phyloP scores from a whole-genome alignment of 1,140 invertebrate genomes.

The Cherax quadricarinatus region DNA sequence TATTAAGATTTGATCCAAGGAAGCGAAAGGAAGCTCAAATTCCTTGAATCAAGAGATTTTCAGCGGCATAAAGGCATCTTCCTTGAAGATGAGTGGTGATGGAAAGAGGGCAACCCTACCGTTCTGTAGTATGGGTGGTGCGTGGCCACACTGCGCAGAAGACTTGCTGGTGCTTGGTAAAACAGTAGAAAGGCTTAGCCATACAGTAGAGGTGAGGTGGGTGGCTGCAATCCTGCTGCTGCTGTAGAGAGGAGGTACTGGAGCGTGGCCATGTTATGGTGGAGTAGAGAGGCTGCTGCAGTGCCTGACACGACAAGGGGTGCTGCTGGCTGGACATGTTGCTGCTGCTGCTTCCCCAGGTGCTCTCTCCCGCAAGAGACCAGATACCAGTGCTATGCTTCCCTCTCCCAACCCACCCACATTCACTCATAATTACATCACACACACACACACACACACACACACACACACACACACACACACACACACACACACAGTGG shows the following conservation, averaged over 20 bases:
- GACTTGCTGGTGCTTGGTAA: background rate
- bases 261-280: background rate
- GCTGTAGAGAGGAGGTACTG: background rate
- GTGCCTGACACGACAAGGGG: background rate
- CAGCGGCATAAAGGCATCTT: no score
- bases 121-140: no score
- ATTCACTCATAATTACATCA: background rate
- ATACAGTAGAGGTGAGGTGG: background rate
- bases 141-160: background rate
- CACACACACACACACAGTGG: slow-evolving; percentile 33
- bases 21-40: no score
- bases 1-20: no score
- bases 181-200: background rate
- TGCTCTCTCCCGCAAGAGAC: no score
- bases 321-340: background rate
- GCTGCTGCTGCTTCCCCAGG: no score
- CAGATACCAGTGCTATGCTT: no score
- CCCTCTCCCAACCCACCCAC: no score
- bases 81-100: no score
- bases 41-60: no score
- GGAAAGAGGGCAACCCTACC: no score
- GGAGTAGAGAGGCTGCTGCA: background rate
- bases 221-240: no score
- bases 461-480: slow-evolving; percentile 22
- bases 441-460: slow-evolving; percentile 8